These are phyloP conservation scores for Columba janthina DNA, from an alignment of 2,113 vertebrate species.

Conservation along the genomic window DNA sequence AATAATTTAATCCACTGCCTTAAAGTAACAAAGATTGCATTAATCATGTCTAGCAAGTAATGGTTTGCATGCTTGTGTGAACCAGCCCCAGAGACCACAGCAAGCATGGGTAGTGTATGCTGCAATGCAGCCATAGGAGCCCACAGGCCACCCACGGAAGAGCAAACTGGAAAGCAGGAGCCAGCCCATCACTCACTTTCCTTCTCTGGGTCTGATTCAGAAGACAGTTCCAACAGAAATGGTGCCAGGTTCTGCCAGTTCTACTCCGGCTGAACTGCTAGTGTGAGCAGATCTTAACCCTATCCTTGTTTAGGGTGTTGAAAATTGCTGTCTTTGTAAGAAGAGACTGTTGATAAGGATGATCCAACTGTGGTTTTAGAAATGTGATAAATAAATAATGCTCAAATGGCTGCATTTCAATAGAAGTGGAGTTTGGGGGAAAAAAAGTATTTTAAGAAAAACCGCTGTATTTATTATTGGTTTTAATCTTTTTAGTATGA, in stretches of 20 bases:
- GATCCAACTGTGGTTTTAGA: not conserved
- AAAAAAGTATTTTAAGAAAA: not conserved
- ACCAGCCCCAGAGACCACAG: not conserved
- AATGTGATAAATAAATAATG: not conserved
- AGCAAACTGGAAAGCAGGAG: not conserved
- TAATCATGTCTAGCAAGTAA: not conserved
- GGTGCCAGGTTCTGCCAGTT: not conserved
- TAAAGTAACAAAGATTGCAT: not conserved
- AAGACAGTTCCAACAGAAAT: not conserved
- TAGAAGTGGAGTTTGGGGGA: not conserved
- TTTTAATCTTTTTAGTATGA: constrained; percentile 30
- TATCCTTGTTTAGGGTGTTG: not conserved
- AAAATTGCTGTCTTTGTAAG: not conserved
- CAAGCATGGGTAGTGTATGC: not conserved
- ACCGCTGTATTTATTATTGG: not conserved
- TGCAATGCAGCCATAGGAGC: not conserved
- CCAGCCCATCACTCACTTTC: not conserved
- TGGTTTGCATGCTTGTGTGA: not conserved
- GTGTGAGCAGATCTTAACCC: not conserved
- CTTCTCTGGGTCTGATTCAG: not conserved
- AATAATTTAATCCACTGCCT: not conserved
- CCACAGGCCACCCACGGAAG: not conserved
- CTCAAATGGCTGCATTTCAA: not conserved
- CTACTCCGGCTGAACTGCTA: not conserved
- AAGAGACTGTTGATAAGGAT: not conserved